phyloP scores from a whole-genome alignment of 2,113 vertebrate genomes.

The Sciurus niger region DNA sequence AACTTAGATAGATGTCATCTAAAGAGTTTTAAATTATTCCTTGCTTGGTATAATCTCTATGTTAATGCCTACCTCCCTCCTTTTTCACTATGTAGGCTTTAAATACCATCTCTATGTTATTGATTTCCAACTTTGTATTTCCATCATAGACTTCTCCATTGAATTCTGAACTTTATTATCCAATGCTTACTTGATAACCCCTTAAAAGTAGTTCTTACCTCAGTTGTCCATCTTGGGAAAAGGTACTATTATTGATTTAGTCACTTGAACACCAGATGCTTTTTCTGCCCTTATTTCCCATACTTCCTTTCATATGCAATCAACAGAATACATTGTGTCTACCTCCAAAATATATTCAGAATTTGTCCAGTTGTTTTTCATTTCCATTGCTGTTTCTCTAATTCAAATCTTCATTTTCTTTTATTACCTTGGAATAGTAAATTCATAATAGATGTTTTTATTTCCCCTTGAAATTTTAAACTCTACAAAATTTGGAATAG shows the following conservation, averaged over 20 bases:
- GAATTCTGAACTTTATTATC: background rate
- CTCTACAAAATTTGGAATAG: background rate
- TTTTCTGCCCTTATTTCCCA: background rate
- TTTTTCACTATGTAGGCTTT: background rate
- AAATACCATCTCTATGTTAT: background rate
- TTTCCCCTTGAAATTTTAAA: slow-evolving; percentile 15
- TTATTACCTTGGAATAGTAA: background rate
- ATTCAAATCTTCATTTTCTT: background rate
- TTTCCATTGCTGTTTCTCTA: background rate
- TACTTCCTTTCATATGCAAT: background rate
- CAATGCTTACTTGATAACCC: background rate
- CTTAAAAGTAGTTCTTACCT: background rate
- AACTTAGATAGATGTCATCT: background rate
- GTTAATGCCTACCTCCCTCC: background rate
- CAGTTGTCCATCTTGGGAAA: background rate
- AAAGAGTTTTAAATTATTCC: background rate
- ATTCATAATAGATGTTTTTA: background rate
- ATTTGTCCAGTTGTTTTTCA: background rate
- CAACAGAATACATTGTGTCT: background rate
- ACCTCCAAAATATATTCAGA: background rate
- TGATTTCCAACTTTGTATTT: background rate
- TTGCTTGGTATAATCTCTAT: background rate
- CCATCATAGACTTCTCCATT: background rate
- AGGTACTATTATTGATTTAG: background rate
- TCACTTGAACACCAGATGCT: background rate